Base-by-base conservation (phyloP, 2,888 invertebrate genomes). In the Cistogaster globosa region DNA sequence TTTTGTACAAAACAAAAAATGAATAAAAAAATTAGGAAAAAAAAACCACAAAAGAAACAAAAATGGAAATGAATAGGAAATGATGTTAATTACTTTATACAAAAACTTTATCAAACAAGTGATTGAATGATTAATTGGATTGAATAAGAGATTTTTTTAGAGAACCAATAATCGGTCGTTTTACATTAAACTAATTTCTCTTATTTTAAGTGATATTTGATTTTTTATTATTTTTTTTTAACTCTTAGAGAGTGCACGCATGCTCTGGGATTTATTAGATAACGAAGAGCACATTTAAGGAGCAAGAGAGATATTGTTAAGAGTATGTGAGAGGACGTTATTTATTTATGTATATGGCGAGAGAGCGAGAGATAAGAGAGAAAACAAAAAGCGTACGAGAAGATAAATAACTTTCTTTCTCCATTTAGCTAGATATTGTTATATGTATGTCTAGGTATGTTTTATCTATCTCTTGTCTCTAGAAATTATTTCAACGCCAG, bases 361-460 rank as follows among this genome's bases (percentile, higher is more conserved):
- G 57, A 79, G 67, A 38, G 68, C 78, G 74, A 79, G 67, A 69
- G 51, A 45, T 79, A 65, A 82, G 65, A 79, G 71, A 69, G 58
- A 77, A 48, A 51, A 90, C 90, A 90, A 90, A 89, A 89, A 90
- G 88, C 89, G 90, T 83, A 79, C 88, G 88, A 12, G 36, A 69
- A 32, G n/a, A 45, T 32, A 32, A 32, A 55, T 26, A 18, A 45
- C 16, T 48, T 60, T 32, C 48, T 51, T 67, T 51, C 42, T n/a
- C 45, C 57, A 32, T 62, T 53, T 62, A 53, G 22, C 42, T 45
- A 63, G 18, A 77, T 76, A 58, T 48, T n/a, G 65, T 14, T 65
- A 45, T 48, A 45, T 48, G 22, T 53, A 26, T 53, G 20, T 58
- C 48, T 80, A 58, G 45, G 42, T 71, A 5, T 51, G 7, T 16